phyloP scores from a whole-genome alignment of 2,797 vertebrate species.

The Leucoraja ocellata region DNA sequence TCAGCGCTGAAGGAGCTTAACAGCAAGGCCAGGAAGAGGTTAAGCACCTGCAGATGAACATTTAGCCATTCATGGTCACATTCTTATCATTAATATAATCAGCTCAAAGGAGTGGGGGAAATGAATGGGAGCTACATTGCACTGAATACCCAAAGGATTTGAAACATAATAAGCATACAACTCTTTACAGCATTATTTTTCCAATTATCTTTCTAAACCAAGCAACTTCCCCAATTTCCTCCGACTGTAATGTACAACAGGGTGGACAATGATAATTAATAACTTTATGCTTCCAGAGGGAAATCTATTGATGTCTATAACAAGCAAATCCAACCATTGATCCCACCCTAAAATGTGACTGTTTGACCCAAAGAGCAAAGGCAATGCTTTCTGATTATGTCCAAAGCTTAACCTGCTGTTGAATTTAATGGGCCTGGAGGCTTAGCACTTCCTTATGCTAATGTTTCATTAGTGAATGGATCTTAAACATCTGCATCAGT shows the following conservation, averaged over 20 bases:
- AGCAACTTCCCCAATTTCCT: neutral
- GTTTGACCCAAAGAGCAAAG: neutral
- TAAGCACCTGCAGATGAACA: slow-evolving; percentile 72
- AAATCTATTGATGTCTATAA: neutral
- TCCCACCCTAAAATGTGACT: no score
- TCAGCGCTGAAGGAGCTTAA: slow-evolving; percentile 95
- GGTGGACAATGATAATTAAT: neutral
- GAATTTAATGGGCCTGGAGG: neutral
- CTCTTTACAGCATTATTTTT: neutral
- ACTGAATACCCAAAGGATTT: neutral
- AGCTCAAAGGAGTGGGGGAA: neutral
- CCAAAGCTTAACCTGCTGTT: neutral
- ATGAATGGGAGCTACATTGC: neutral
- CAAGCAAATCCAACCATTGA: neutral
- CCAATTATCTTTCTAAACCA: neutral
- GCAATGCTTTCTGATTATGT: neutral
- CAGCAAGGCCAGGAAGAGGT: slow-evolving; percentile 90
- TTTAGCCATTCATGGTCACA: slow-evolving; percentile 1
- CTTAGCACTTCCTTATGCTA: neutral
- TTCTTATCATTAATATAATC: neutral
- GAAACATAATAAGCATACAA: neutral
- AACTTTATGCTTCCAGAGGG: neutral
- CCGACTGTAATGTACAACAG: neutral
- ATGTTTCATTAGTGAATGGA: neutral
- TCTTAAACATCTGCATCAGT: neutral